Percentiles rank a stretch among this genome's conserved stretches.
Evolutionary conservation across 2,113 vertebrate genomes (phyloP).

Genomic region (Petrocephalus zakoni): DNA sequence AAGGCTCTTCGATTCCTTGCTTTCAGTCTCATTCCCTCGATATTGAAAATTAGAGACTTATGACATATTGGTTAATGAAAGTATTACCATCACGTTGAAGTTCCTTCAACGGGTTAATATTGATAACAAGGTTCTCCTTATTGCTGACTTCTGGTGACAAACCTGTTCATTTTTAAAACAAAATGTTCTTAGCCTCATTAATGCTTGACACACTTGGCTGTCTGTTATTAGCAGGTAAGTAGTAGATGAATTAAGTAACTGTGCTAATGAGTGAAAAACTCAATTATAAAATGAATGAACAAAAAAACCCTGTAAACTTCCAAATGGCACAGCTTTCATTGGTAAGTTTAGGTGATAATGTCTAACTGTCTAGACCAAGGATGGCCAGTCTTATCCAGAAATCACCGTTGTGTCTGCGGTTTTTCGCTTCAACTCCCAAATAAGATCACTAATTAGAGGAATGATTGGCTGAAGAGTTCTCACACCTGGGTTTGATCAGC

Average conservation of each 20-base stretch:
- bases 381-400: background rate
- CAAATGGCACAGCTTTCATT: background rate
- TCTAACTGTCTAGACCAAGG: background rate
- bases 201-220: background rate
- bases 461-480: background rate
- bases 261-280: background rate
- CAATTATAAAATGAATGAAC: background rate
- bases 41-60: background rate
- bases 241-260: background rate
- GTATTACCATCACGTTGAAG: background rate
- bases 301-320: background rate
- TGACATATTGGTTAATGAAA: background rate
- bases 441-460: background rate
- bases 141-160: background rate
- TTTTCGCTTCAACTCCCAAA: background rate
- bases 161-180: background rate
- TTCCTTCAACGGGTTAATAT: background rate
- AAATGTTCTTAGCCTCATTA: background rate
- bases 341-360: background rate
- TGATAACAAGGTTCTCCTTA: background rate
- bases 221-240: background rate
- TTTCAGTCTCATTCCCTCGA: background rate
- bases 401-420: background rate
- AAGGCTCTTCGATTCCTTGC: background rate
- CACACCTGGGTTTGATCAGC: background rate